A percentile compares a stretch with the other conserved stretches of the same genome.
phyloP scores from a whole-genome alignment of 2,113 vertebrate species.

The Manacus vitellinus region DNA sequence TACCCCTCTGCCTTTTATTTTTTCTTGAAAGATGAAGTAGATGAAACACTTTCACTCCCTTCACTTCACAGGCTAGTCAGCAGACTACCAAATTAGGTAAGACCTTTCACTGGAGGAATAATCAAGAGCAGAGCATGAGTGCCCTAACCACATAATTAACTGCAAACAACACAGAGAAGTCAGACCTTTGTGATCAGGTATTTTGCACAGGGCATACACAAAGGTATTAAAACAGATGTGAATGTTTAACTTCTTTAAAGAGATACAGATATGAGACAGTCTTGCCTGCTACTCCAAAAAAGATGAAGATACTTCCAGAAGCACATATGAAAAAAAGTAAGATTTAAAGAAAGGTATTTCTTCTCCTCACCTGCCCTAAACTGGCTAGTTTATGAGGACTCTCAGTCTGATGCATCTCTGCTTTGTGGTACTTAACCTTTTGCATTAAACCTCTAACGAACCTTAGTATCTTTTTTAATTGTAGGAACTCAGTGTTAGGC shows the following conservation, averaged over 20 bases:
- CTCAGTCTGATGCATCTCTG: neutral
- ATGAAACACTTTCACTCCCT: neutral
- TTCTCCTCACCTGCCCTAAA: neutral
- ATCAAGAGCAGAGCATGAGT: neutral
- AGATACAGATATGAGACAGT: neutral
- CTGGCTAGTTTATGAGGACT: neutral
- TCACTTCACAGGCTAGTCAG: neutral
- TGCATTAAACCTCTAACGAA: neutral
- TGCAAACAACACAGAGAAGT: neutral
- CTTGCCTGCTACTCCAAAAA: neutral
- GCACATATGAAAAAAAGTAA: neutral
- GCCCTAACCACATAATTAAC: neutral
- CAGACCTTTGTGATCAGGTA: neutral
- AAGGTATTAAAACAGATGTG: neutral
- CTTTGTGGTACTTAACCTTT: neutral
- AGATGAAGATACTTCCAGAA: neutral
- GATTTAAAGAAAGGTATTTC: neutral
- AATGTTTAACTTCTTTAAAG: neutral
- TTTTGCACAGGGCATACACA: neutral
- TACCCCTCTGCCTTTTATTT: neutral
- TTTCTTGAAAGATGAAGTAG: neutral
- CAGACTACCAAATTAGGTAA: neutral
- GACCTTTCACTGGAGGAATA: neutral
- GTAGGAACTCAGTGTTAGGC: neutral
- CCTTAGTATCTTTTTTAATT: neutral